Evolutionary conservation across 2,888 invertebrate species (phyloP).

Genomic region (Pyrrhosoma nymphula): DNA sequence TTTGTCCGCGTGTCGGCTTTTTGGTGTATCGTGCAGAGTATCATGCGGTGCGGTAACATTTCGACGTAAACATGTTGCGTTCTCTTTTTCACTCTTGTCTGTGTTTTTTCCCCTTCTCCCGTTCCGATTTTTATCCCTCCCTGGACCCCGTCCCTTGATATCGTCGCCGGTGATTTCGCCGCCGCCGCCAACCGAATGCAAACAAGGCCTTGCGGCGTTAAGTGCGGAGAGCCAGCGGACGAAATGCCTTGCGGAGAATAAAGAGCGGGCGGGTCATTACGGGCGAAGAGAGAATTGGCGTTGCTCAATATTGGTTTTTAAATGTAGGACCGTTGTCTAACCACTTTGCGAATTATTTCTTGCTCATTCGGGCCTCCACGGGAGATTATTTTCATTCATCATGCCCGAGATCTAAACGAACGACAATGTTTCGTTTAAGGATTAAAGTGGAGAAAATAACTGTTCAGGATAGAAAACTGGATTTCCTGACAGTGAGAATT

Average conservation of each 20-base stretch:
- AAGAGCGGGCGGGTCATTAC: background rate
- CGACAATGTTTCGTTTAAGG: too few relatives aligned
- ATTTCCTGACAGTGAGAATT: too few relatives aligned
- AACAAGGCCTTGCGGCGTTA: background rate
- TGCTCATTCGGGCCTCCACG: too few relatives aligned
- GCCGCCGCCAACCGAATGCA: background rate
- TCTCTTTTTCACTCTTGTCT: background rate
- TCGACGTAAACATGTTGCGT: conserved; percentile 48
- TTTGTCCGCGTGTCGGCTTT: conserved; percentile 8
- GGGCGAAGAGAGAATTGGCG: background rate
- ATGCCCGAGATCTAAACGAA: too few relatives aligned
- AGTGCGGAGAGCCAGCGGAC: background rate
- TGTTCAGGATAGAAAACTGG: too few relatives aligned
- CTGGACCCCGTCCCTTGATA: background rate
- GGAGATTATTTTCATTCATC: too few relatives aligned
- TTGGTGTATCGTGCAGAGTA: background rate
- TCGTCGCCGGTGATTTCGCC: background rate
- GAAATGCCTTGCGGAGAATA: background rate
- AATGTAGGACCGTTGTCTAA: background rate
- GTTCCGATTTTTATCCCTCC: too few relatives aligned
- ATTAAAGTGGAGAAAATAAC: too few relatives aligned
- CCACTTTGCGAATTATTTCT: background rate
- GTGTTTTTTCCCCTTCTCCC: background rate
- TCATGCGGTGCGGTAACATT: conserved; percentile 51
- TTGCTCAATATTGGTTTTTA: background rate